Evolutionary conservation across 2,797 vertebrate species (phyloP).

Genomic region (Cossypha polioptera): DNA sequence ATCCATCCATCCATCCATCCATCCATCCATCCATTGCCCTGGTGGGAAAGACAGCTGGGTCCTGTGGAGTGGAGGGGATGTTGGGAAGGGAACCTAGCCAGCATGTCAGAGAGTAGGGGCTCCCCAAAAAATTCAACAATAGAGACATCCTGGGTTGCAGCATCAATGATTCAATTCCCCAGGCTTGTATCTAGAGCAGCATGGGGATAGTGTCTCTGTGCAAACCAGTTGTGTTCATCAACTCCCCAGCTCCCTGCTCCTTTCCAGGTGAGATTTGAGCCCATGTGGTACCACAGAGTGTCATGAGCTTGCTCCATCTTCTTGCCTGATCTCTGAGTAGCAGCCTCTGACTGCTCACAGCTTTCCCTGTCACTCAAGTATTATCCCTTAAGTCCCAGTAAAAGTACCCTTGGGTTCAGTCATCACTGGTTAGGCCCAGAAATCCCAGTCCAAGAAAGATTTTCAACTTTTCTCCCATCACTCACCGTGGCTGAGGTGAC

Average conservation of each 20-base stretch:
- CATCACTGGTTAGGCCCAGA: neutral
- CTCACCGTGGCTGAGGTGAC: neutral
- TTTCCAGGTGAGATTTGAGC: neutral
- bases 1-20: too few relatives aligned
- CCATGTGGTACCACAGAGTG: rapidly evolving
- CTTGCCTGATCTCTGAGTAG: neutral
- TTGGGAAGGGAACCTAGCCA: neutral
- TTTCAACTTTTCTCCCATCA: conserved; percentile 9
- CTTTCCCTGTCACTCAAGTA: conserved; percentile 33
- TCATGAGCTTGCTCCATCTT: neutral
- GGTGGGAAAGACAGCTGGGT: neutral
- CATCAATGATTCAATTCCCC: neutral
- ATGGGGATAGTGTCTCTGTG: neutral
- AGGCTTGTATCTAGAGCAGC: neutral
- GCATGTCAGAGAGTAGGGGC: rapidly evolving
- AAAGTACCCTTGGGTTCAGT: conserved; percentile 3
- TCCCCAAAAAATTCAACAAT: neutral
- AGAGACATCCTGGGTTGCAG: neutral
- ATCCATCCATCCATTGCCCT: neutral
- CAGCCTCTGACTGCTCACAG: neutral
- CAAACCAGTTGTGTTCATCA: neutral
- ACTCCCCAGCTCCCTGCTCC: rapidly evolving
- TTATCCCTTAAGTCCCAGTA: conserved; percentile 23
- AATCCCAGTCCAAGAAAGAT: conserved; percentile 20
- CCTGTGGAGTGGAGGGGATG: neutral